These are phyloP conservation scores for Nymphalis polychloros DNA, from an alignment of 2,888 invertebrate genomes.

Conservation along the genomic window DNA sequence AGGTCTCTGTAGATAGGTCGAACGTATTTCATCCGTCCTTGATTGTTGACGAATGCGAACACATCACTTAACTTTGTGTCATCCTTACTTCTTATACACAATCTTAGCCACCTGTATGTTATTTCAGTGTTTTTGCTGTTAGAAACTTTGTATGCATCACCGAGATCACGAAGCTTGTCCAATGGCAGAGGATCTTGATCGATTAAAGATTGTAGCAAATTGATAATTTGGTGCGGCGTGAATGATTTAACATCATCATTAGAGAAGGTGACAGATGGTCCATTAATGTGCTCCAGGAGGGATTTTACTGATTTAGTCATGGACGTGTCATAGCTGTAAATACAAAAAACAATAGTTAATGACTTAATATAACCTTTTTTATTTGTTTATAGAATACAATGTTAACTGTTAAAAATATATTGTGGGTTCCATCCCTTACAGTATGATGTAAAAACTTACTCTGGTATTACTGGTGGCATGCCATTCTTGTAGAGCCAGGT, in stretches of 20 bases:
- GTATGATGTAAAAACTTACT: conserved; percentile 74
- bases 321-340: conserved; percentile 83
- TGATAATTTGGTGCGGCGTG: conserved; percentile 83
- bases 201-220: conserved; percentile 85
- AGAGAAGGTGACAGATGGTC: conserved; percentile 63
- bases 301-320: conserved; percentile 82
- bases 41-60: conserved; percentile 89
- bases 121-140: conserved; percentile 89
- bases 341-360: background rate
- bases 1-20: conserved; percentile 93
- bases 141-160: conserved; percentile 84
- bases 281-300: conserved; percentile 72
- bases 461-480: conserved; percentile 93
- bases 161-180: conserved; percentile 83
- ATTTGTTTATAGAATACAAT: background rate
- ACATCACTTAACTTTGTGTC: conserved; percentile 84
- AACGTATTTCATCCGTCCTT: conserved; percentile 96
- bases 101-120: conserved; percentile 87
- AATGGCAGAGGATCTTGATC: conserved; percentile 76
- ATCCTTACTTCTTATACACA: conserved; percentile 89
- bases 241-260: conserved; percentile 78
- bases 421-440: too few species aligned
- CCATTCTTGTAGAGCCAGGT: conserved; percentile 91
- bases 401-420: too few species aligned
- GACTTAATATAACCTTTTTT: background rate